phyloP scores from a whole-genome alignment of 2,888 invertebrate genomes.

The Eristalis intricaria region DNA sequence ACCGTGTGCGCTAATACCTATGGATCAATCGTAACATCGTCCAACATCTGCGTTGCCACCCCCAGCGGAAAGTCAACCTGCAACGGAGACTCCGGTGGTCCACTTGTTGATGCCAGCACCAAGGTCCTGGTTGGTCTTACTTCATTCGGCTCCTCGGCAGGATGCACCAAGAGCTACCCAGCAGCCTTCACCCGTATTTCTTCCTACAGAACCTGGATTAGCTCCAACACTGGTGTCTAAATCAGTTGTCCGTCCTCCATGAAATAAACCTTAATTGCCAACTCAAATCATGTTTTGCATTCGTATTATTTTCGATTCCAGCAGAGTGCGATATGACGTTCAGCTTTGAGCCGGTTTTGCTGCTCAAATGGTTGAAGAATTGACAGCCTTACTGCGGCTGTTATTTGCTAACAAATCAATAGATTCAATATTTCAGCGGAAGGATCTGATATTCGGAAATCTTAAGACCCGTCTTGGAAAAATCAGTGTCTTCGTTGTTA shows the following conservation, averaged over 20 bases:
- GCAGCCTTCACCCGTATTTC: slow-evolving; percentile 74
- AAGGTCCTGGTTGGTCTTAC: slow-evolving; percentile 16
- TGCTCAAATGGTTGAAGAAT: no score
- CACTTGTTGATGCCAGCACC: not conserved
- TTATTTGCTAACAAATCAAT: no score
- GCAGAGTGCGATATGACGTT: no score
- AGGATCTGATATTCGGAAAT: no score
- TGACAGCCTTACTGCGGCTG: no score
- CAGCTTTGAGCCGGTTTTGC: not conserved
- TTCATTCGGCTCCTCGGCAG: slow-evolving; percentile 11
- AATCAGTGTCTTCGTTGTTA: no score
- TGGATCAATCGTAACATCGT: not conserved
- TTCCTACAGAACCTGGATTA: slow-evolving; percentile 75
- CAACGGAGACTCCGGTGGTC: slow-evolving; percentile 37
- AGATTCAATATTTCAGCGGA: no score
- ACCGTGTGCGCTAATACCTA: not conserved
- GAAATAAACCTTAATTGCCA: not conserved
- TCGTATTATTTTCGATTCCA: not conserved
- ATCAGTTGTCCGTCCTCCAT: not conserved
- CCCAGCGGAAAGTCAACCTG: slow-evolving; percentile 74
- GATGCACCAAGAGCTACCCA: slow-evolving; percentile 8
- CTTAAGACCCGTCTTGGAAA: no score
- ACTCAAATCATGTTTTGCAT: not conserved
- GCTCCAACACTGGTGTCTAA: slow-evolving; percentile 13
- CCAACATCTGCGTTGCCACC: not conserved